Evolutionary conservation across 2,888 invertebrate genomes (phyloP).

Genomic region (Chalcosyrphus nemorum): DNA sequence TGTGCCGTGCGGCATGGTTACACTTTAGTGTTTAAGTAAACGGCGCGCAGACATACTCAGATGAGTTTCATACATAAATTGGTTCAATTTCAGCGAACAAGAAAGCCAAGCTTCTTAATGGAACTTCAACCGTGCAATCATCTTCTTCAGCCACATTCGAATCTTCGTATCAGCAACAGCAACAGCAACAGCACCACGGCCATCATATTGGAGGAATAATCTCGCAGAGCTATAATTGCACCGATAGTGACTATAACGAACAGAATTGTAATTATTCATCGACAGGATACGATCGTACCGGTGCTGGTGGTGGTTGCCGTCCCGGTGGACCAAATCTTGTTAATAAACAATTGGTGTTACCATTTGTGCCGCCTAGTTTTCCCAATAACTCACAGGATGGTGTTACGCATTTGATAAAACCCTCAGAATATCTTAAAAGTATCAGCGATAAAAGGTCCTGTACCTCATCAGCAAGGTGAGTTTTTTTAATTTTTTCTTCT

Average conservation of each 20-base stretch:
- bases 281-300: conserved; percentile 73
- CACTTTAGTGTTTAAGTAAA: conserved; percentile 61
- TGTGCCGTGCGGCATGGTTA: conserved; percentile 60
- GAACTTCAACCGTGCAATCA: conserved; percentile 75
- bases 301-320: conserved; percentile 75
- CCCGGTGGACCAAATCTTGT: conserved; percentile 86
- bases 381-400: conserved; percentile 87
- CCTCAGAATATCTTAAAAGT: conserved; percentile 94
- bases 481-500: no score
- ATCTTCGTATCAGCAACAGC: conserved; percentile 69
- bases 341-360: conserved; percentile 92
- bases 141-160: conserved; percentile 68
- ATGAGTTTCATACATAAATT: conserved; percentile 79
- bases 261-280: conserved; percentile 79
- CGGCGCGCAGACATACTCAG: conserved; percentile 62
- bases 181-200: conserved; percentile 71
- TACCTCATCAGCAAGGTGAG: conserved; percentile 83
- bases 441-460: conserved; percentile 86
- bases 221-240: conserved; percentile 77
- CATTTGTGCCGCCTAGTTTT: conserved; percentile 96
- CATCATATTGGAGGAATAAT: conserved; percentile 74
- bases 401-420: conserved; percentile 93
- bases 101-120: conserved; percentile 82
- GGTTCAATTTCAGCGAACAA: conserved; percentile 83
- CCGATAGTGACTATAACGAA: conserved; percentile 80